Conservation (phyloP, 2,888 invertebrate genomes). For the Apotomis capreana region DNA sequence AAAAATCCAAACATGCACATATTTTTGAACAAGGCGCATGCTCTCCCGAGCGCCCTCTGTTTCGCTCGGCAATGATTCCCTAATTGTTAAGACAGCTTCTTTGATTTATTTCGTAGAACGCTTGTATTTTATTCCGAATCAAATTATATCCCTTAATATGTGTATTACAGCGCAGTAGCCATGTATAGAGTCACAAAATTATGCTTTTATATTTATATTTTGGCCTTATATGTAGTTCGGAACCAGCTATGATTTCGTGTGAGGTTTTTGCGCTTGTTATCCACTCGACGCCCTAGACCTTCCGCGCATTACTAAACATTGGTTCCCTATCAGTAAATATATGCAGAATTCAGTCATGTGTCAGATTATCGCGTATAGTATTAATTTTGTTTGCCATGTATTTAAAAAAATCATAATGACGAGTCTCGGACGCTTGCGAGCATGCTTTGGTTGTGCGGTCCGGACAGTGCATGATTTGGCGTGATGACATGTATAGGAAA, state of each 20-base stretch:
- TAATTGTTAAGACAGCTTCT: constrained; percentile 60
- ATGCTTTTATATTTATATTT: constrained; percentile 66
- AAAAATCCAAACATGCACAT: constrained; percentile 6
- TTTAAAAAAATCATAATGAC: constrained; percentile 34
- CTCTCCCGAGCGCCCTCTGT: neutral
- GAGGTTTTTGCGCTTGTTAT: constrained; percentile 63
- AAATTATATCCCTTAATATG: constrained; percentile 64
- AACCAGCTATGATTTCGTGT: constrained; percentile 56
- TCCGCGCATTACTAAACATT: constrained; percentile 72
- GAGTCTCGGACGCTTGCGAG: constrained; percentile 61
- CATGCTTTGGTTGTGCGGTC: constrained; percentile 53
- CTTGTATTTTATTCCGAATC: constrained; percentile 67
- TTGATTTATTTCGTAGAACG: constrained; percentile 72
- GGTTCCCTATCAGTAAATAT: constrained; percentile 61
- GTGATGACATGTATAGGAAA: constrained; percentile 79
- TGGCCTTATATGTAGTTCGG: constrained; percentile 72
- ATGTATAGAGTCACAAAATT: constrained; percentile 67
- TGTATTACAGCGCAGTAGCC: constrained; percentile 75
- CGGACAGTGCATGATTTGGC: constrained; percentile 63
- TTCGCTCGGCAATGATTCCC: neutral
- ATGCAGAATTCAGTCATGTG: constrained; percentile 41
- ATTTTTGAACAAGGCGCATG: neutral
- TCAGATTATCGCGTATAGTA: constrained; percentile 52
- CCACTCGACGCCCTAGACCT: constrained; percentile 73
- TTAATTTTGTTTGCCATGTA: constrained; percentile 68